Evolutionary conservation across 2,888 invertebrate genomes (phyloP).

Genomic region (Pachliopta kotzebuea): DNA sequence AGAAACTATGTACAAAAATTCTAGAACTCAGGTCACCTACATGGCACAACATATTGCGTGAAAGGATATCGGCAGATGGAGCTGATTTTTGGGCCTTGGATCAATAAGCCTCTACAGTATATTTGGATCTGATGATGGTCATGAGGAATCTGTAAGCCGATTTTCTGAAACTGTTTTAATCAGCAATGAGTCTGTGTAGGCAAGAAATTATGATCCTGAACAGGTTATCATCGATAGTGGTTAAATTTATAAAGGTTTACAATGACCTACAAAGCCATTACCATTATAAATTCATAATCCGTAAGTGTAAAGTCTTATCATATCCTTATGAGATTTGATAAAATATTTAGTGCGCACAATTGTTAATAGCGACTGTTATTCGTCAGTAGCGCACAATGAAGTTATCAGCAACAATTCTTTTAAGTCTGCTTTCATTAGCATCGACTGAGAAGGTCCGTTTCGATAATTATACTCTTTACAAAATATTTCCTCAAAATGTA

Average conservation of each 20-base stretch:
- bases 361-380: conserved; percentile 13
- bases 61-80: too few relatives aligned
- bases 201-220: not conserved
- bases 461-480: conserved; percentile 74
- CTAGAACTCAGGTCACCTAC: too few relatives aligned
- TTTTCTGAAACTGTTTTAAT: too few relatives aligned
- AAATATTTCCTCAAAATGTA: conserved; percentile 70
- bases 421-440: conserved; percentile 24
- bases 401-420: conserved; percentile 2
- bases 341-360: conserved; percentile 2
- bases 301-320: conserved; percentile 16
- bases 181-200: too few relatives aligned
- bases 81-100: too few relatives aligned
- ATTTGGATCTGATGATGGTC: too few relatives aligned
- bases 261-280: not conserved
- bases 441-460: conserved; percentile 51
- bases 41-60: too few relatives aligned
- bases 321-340: conserved; percentile 12
- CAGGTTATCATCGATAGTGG: not conserved
- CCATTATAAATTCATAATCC: conserved; percentile 4
- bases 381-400: conserved; percentile 16
- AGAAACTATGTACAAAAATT: too few relatives aligned
- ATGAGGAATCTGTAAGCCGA: too few relatives aligned
- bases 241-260: not conserved
- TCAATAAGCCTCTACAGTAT: too few relatives aligned